Evolutionary conservation across 2,888 invertebrate genomes (phyloP).

Genomic region (Dicranocentrus wangi): DNA sequence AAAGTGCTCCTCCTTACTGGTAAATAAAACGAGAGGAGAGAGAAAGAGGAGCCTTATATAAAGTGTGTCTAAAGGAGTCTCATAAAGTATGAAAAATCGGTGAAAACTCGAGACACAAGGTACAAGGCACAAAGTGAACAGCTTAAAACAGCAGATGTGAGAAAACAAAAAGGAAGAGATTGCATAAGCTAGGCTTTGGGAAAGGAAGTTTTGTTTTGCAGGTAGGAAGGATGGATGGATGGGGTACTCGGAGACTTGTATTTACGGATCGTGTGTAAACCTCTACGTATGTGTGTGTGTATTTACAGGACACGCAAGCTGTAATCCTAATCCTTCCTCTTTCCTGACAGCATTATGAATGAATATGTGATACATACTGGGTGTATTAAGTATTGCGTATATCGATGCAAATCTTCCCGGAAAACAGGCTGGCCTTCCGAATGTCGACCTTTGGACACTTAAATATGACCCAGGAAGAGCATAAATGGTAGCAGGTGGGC

Average conservation of each 20-base stretch:
- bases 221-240: too few species aligned
- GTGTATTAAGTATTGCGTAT: neutral
- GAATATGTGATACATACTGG: neutral
- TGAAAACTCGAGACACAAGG: neutral
- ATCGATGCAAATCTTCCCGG: neutral
- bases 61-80: neutral
- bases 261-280: too few species aligned
- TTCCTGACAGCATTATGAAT: neutral
- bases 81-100: neutral
- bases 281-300: neutral
- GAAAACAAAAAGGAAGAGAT: slow-evolving; percentile 29
- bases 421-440: neutral
- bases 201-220: too few species aligned
- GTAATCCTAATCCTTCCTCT: too few species aligned
- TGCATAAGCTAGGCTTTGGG: neutral
- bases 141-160: slow-evolving; percentile 25
- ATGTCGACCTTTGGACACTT: slow-evolving; percentile 36
- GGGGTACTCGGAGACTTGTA: too few species aligned
- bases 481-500: slow-evolving; percentile 45
- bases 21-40: slow-evolving; percentile 9
- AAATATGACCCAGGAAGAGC: neutral
- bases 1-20: slow-evolving; percentile 18
- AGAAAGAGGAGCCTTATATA: neutral
- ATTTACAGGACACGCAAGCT: too few species aligned
- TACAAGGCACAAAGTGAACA: neutral